These are phyloP conservation scores for Andricus grossulariae DNA, from an alignment of 1,140 invertebrate genomes.

Conservation along the genomic window DNA sequence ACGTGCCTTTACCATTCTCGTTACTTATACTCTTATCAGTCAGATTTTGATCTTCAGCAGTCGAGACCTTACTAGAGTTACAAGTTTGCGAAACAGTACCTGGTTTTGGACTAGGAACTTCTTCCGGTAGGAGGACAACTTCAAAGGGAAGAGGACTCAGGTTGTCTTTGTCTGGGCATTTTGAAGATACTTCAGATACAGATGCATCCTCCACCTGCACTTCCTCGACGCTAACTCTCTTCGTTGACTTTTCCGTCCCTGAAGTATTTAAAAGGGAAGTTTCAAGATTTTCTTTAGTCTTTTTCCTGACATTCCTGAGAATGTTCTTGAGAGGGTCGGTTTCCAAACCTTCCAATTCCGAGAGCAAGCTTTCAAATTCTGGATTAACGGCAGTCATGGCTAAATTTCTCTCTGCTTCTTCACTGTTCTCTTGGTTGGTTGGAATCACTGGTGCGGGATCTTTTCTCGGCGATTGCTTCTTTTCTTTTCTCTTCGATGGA, in stretches of 20 bases:
- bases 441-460: neutral
- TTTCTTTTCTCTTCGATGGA: neutral
- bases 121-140: constrained; percentile 40
- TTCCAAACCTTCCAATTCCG: constrained; percentile 20
- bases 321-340: neutral
- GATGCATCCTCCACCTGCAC: neutral
- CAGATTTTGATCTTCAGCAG: neutral
- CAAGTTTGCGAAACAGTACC: neutral
- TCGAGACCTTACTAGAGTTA: neutral
- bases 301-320: neutral
- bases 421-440: neutral
- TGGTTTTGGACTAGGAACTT: constrained; percentile 32
- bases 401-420: neutral
- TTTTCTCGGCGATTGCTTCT: neutral
- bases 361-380: neutral
- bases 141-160: constrained; percentile 40
- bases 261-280: neutral
- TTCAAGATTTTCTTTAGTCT: neutral
- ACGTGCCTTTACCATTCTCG: neutral
- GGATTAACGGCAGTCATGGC: constrained; percentile 6
- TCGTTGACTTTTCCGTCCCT: neutral
- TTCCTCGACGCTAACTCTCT: neutral
- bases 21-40: neutral
- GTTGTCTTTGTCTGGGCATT: neutral
- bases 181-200: neutral